A percentile compares a stretch with the other conserved stretches of the same genome.
Conservation (phyloP, 2,888 invertebrate genomes). For the Hirtodrosophila cameraria region DNA sequence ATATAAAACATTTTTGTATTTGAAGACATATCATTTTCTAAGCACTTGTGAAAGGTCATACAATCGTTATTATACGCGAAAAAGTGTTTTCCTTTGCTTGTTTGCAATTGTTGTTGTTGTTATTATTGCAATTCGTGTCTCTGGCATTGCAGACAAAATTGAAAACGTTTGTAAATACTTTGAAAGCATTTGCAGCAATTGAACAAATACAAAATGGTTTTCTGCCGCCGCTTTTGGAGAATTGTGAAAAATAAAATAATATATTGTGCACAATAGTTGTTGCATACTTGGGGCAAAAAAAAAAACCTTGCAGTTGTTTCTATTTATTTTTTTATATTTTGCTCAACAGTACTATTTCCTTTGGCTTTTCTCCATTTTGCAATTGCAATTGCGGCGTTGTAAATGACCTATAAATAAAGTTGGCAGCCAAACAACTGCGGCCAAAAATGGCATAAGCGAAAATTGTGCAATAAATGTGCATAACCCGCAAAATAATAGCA, state of each 20-base stretch:
- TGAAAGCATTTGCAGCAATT: constrained; percentile 78
- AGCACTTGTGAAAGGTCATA: constrained; percentile 1
- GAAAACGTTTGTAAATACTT: constrained; percentile 78
- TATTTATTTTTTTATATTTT: constrained; percentile 22
- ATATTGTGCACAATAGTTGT: constrained; percentile 31
- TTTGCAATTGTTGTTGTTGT: constrained; percentile 35
- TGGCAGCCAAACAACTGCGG: constrained; percentile 64
- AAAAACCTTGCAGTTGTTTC: constrained; percentile 20
- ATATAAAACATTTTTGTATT: no score
- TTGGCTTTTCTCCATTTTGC: constrained; percentile 44
- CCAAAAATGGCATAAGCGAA: constrained; percentile 65
- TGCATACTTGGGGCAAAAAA: constrained; percentile 37
- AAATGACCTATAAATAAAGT: constrained; percentile 75
- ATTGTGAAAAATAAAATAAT: constrained; percentile 64
- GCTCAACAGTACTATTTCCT: constrained; percentile 40
- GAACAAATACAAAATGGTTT: constrained; percentile 74
- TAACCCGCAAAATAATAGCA: constrained; percentile 51
- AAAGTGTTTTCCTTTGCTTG: constrained; percentile 3
- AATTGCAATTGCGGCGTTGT: constrained; percentile 36
- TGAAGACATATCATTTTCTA: no score
- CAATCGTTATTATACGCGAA: not conserved
- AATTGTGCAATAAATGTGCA: constrained; percentile 71
- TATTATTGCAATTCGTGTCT: constrained; percentile 59
- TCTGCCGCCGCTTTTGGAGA: constrained; percentile 51
- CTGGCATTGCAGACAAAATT: constrained; percentile 58